Evolutionary conservation across 2,888 invertebrate genomes (phyloP).

Genomic region (Tuberolachnus salignus): DNA sequence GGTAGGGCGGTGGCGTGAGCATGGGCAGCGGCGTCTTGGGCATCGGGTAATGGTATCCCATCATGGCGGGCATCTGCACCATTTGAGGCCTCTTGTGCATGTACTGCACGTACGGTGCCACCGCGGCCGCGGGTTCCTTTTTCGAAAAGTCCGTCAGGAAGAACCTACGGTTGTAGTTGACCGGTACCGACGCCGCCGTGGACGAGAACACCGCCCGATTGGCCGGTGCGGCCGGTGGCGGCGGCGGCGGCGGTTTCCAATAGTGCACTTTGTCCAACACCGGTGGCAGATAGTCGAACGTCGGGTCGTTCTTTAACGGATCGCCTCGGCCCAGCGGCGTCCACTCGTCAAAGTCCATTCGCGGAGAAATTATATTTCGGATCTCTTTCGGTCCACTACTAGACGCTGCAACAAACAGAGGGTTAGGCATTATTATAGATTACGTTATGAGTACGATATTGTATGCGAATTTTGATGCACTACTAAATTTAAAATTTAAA

Average conservation of each 20-base stretch:
- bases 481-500: too few species aligned
- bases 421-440: not conserved
- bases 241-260: conserved; percentile 75
- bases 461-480: too few species aligned
- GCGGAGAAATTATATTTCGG: conserved; percentile 65
- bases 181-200: conserved; percentile 58
- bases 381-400: conserved; percentile 5
- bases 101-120: conserved; percentile 27
- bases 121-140: conserved; percentile 60
- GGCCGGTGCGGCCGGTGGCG: conserved; percentile 60
- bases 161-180: conserved; percentile 46
- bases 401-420: not conserved
- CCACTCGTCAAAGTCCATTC: conserved; percentile 85
- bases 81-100: conserved; percentile 10
- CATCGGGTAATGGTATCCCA: conserved; percentile 28
- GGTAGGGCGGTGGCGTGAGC: conserved; percentile 59
- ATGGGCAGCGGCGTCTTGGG: conserved; percentile 59
- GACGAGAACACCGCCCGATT: conserved; percentile 54
- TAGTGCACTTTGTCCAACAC: conserved; percentile 79
- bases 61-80: not conserved
- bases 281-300: conserved; percentile 84
- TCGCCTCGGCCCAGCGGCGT: conserved; percentile 82
- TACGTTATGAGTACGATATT: too few species aligned
- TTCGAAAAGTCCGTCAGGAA: conserved; percentile 60
- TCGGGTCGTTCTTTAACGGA: conserved; percentile 82